A percentile compares a stretch with the other conserved stretches of the same genome.
These are phyloP conservation scores for Argyrosomus regius DNA, from an alignment of 2,797 vertebrate genomes.

Conservation along the genomic window DNA sequence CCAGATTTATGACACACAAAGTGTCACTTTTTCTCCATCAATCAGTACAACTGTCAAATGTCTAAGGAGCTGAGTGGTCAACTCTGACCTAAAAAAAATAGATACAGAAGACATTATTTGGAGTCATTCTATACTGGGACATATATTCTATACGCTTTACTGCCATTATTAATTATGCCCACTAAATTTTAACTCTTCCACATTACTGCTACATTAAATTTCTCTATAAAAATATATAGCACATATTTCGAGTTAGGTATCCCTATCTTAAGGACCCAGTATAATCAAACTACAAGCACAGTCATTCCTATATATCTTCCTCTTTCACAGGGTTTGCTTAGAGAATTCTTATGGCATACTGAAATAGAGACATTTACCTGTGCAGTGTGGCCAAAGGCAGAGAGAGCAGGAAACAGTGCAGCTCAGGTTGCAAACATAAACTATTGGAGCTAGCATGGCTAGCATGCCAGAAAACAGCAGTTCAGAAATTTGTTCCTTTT, in stretches of 20 bases:
- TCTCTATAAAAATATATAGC: not conserved
- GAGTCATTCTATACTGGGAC: not conserved
- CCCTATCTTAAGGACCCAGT: not conserved
- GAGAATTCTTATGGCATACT: not conserved
- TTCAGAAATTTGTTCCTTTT: not conserved
- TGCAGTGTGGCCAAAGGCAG: not conserved
- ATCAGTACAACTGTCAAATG: conserved; percentile 19
- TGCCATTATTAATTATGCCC: conserved; percentile 19
- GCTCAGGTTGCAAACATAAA: not conserved
- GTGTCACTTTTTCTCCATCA: conserved; percentile 16
- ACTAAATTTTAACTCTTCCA: conserved; percentile 8
- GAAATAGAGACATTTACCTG: no score
- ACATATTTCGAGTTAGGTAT: conserved; percentile 2
- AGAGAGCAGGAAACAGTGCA: not conserved
- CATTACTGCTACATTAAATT: not conserved
- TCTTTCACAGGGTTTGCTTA: not conserved
- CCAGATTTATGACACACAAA: conserved; percentile 39
- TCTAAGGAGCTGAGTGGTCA: conserved; percentile 2
- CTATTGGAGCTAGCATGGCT: not conserved
- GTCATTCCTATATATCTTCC: not conserved
- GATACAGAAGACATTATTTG: conserved; percentile 14
- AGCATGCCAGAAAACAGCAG: not conserved
- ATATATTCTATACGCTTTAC: not conserved
- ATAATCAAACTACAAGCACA: not conserved
- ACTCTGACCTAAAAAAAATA: not conserved